phyloP scores from a whole-genome alignment of 2,888 invertebrate species.

The Zhengitettix transpicula region DNA sequence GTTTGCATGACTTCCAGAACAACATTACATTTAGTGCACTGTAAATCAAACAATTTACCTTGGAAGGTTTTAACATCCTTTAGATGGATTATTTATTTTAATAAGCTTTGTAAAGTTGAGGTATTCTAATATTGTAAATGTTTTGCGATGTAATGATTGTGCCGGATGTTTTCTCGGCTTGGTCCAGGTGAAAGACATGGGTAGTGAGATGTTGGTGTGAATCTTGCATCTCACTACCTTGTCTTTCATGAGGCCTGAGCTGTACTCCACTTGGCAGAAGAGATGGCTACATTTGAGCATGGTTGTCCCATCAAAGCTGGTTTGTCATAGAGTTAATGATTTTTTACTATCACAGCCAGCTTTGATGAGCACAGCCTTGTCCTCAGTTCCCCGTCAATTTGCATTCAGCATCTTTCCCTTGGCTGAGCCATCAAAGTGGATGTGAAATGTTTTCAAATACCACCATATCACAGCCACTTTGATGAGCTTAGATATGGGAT shows the following conservation, averaged over 20 bases:
- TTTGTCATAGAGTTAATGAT: slow-evolving; percentile 52
- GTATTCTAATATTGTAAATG: too few relatives aligned
- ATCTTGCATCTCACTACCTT: slow-evolving; percentile 84
- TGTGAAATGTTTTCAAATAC: slow-evolving; percentile 54
- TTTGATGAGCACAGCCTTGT: slow-evolving; percentile 77
- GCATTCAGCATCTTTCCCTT: slow-evolving; percentile 3
- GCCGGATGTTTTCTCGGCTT: background rate
- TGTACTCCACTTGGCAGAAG: slow-evolving; percentile 9
- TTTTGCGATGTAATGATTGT: too few relatives aligned
- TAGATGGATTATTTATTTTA: too few relatives aligned
- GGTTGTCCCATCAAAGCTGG: slow-evolving; percentile 62
- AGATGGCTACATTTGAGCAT: slow-evolving; percentile 21
- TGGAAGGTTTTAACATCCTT: too few relatives aligned
- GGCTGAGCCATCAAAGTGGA: slow-evolving; percentile 57
- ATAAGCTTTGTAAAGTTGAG: too few relatives aligned
- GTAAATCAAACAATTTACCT: too few relatives aligned
- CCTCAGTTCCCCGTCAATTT: slow-evolving; percentile 12
- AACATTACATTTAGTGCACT: too few relatives aligned
- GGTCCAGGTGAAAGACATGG: slow-evolving; percentile 84
- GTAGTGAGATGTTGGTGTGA: slow-evolving; percentile 82
- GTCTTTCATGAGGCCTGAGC: slow-evolving; percentile 80
- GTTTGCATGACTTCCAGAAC: too few relatives aligned
- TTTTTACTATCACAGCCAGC: slow-evolving; percentile 78
- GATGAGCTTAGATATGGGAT: slow-evolving; percentile 57
- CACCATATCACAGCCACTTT: slow-evolving; percentile 96